Evolutionary conservation across 2,797 vertebrate genomes (phyloP), one percentile per base, ranked within the genome.

Genomic region (Columba guinea): DNA sequence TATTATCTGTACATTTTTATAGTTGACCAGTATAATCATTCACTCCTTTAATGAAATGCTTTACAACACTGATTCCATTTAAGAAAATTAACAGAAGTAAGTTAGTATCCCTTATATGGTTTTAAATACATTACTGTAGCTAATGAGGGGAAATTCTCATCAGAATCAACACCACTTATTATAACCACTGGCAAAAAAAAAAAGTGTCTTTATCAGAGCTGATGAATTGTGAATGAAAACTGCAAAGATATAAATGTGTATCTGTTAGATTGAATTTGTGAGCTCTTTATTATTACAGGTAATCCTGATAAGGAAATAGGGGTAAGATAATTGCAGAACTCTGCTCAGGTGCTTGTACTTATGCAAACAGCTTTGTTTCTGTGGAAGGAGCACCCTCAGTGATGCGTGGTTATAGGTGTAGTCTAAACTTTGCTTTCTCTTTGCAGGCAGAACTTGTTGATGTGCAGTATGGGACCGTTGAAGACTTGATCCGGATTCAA

Each of bases 401-500:
- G n/a, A 3, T 21, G 37, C 3, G 4, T 37, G 19, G 13, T 19
- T 76, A 13, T 32, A 26, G 18, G 7, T 2, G 27, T 6, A 9
- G 5, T 15, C 84, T 94, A 58, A 90, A 77, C 51, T 92, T 62
- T 93, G 32, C 77, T 73, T 95, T 55, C 51, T 88, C 22, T 87
- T 84, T 96, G 58, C 95, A 99, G 99, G 99, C 97, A 78, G 98
- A 99, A 96, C 95, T 99, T 63, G 97, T 99, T 87, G 99, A 99
- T 60, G 97, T 99, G 37, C 98, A 98, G 94, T 99, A 99, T 37
- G 99, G 98, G 77, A 98, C 97, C 4, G 39, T 95, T 85, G 98
- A 98, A 46, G 98, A 99, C 87, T 96, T 99, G 96, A 97, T 97
- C 91, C 97, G 81, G 89, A 95, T 98, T 95, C 97, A 91, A 97